Evolutionary conservation across 2,797 vertebrate genomes (phyloP), one percentile per base, ranked within the genome.

Genomic region (Thripadectes ignobilis): DNA sequence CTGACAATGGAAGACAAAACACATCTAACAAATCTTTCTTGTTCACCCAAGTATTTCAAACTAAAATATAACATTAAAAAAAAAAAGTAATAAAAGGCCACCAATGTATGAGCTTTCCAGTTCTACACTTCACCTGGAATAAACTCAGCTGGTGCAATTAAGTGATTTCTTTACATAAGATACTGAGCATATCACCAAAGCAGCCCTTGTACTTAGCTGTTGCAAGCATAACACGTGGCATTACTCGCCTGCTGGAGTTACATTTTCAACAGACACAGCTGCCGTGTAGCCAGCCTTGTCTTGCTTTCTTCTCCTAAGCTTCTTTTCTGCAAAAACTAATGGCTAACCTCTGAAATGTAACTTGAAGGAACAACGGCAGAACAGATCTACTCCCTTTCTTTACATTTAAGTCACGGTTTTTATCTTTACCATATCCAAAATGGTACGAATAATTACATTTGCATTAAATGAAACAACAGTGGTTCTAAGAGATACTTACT

Each of bases 1-100:
- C 12, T 19, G 39, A 43, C 20, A 74, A 13, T 2, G 4, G 55
- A 67, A 89, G 19, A 63, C 38, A 55, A 85, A 80, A 61, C 4
- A n/a, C 0, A 0, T 15, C 24, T n/a, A 68, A 39, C 6, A 43
- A 17, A 49, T 52, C 30, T 58, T 54, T 19, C 36, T 30, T 34
- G 6, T 34, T 83, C 27, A 26, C 14, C 43, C 24, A 36, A 39
- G 14, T 24, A 51, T 38, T 54, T 80, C 16, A 85, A 84, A 6
- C 1, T 6, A 49, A 92, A 79, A 63, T 27, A 24, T 36, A 73
- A 49, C 21, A 49, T 7, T 10, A 16, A 41, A 77, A 79, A 49
- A 52, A 52, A 48, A 49, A 45, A 43, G 10, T 43, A 43, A 43
- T 43, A 43, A 34, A 36, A 41, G 23, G 15, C 4, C 12, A 79